Evolutionary conservation across 2,113 vertebrate genomes (phyloP).

Genomic region (Arvicanthis niloticus): DNA sequence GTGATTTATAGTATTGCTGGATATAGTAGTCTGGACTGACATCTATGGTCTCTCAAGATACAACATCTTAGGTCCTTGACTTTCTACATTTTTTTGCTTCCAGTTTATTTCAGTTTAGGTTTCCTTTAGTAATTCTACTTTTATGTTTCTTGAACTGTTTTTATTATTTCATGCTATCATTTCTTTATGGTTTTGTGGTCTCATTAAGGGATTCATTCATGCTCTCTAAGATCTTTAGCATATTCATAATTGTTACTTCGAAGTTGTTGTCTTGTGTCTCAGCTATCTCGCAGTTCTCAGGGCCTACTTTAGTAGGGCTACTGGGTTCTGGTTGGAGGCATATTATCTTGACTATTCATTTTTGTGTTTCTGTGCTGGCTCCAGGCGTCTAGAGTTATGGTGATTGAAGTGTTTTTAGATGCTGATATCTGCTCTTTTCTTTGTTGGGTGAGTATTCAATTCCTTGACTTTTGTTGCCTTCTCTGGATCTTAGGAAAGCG

Average conservation of each 20-base stretch:
- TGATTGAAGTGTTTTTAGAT: not conserved
- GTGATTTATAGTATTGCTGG: not conserved
- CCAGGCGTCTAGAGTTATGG: not conserved
- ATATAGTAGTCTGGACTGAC: not conserved
- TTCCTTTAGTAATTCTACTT: not conserved
- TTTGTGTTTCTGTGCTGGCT: not conserved
- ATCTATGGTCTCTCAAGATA: not conserved
- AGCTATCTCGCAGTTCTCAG: not conserved
- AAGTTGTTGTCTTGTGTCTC: not conserved
- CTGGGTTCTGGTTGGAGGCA: not conserved
- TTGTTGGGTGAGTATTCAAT: not conserved
- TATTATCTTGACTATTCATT: not conserved
- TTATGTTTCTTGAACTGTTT: not conserved
- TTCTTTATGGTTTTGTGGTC: not conserved
- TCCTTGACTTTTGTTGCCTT: not conserved
- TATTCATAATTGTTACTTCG: not conserved
- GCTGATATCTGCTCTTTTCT: not conserved
- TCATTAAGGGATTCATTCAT: not conserved
- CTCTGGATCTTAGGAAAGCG: not conserved
- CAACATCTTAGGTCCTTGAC: not conserved
- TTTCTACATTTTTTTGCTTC: not conserved
- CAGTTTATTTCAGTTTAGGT: not conserved
- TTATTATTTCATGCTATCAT: not conserved
- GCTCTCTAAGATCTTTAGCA: not conserved
- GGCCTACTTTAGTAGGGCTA: not conserved